Evolutionary conservation across 2,888 invertebrate species (phyloP), one percentile per base, ranked within the genome.

Genomic region (Eutolmus rufibarbis): DNA sequence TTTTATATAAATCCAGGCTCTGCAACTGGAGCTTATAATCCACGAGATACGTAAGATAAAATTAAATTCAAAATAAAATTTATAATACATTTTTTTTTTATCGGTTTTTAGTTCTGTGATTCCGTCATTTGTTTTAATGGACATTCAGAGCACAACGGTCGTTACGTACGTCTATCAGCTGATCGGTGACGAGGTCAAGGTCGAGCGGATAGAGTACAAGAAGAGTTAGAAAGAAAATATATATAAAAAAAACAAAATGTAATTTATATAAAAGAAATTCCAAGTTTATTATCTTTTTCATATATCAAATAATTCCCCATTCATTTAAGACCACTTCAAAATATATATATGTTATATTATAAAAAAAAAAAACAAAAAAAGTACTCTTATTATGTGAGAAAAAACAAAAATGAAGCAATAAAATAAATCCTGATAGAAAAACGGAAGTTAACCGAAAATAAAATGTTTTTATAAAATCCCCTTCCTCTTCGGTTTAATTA

Each of bases 1-100:
- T 99, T 99, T 93, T 99, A 98, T 92, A 98, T 99, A 86, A 99
- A 99, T 93, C 99, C 99, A 5, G 99, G 99, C 9, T 98, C 99
- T 5, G 99, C 99, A 2, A 99, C 99, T 37, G 99, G 99, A 14
- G 98, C 99, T 5, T 99, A 98, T 91, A 98, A 97, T 93, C 97
- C 98, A 43, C 93, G 98, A 89, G 97, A 97, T 91, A 96, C 96
- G 96, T 98, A 94, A 94, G 94, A 40, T 40, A 34, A 34, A 34
- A 34, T 0, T 34, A 34, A 34, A 34, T 34, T 34, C 34, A 34
- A 34, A 34, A 34, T 34, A 7, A 31, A 31, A 31, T 19, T 43
- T 28, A 7, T 7, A 8, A 5, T 46, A 8, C 5, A 14, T n/a
- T 5, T 19, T 51, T 14, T 19, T 51, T 16, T 5, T 4, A 5